Conservation (phyloP, 1,140 invertebrate genomes). For the Lutraria rhynchaena region DNA sequence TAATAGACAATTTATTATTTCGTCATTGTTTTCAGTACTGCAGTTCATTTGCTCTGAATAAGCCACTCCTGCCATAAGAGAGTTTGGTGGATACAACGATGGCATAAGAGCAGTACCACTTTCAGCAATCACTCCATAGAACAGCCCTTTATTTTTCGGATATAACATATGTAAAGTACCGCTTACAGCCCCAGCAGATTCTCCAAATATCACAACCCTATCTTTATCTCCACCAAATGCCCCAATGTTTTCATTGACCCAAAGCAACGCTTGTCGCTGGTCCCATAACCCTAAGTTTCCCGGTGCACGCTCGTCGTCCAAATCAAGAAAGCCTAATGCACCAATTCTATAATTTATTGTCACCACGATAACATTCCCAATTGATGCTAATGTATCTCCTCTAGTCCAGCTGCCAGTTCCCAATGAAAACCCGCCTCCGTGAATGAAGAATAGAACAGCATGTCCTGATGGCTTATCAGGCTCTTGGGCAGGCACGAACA, state of each 20-base stretch:
- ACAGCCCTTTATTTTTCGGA: conserved; percentile 38
- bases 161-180: conserved; percentile 89
- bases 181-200: conserved; percentile 95
- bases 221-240: conserved; percentile 96
- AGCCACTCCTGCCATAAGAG: no score
- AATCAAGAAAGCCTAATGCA: conserved; percentile 90
- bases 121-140: conserved; percentile 50
- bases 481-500: conserved; percentile 89
- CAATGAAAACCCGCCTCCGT: conserved; percentile 95
- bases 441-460: conserved; percentile 96
- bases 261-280: conserved; percentile 90
- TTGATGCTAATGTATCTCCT: conserved; percentile 87
- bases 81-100: background rate
- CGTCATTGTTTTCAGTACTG: background rate
- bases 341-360: conserved; percentile 89
- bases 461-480: conserved; percentile 86
- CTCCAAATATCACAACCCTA: conserved; percentile 97
- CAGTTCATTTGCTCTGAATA: background rate
- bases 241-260: conserved; percentile 92
- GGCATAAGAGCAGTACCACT: conserved; percentile 47
- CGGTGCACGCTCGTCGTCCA: conserved; percentile 29
- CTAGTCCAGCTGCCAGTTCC: conserved; percentile 96
- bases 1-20: conserved; percentile 2
- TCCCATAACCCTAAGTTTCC: conserved; percentile 85
- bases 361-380: conserved; percentile 91